phyloP scores from a whole-genome alignment of 2,113 vertebrate species.

The Cygnus buccinator region DNA sequence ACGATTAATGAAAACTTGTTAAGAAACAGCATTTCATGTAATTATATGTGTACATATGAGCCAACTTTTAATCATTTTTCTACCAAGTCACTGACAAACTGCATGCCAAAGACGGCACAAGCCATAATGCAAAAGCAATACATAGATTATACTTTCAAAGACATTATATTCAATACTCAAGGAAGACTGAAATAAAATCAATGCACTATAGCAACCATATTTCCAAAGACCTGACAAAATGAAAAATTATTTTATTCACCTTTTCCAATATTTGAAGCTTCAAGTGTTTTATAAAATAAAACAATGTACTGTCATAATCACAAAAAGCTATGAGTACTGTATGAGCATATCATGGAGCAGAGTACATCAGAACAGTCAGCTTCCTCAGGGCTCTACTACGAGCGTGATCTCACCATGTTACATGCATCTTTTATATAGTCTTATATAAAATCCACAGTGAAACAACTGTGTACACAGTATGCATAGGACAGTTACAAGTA shows the following conservation, averaged over 20 bases:
- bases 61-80: conserved; percentile 25
- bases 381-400: neutral
- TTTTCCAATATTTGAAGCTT: neutral
- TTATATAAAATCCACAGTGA: neutral
- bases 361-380: neutral
- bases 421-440: neutral
- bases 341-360: neutral
- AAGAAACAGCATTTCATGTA: conserved; percentile 1
- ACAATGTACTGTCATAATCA: neutral
- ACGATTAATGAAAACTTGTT: neutral
- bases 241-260: neutral
- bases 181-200: conserved; percentile 36
- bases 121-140: neutral
- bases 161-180: neutral
- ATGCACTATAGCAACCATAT: neutral
- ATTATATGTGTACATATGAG: neutral
- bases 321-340: neutral
- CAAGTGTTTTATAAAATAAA: neutral
- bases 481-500: neutral
- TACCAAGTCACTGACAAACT: neutral
- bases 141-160: neutral
- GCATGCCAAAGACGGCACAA: neutral
- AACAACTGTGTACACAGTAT: neutral
- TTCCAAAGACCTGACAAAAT: conserved; percentile 24
- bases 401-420: neutral